Evolutionary conservation across 2,888 invertebrate species (phyloP).

Genomic region (Silvanus unidentatus): DNA sequence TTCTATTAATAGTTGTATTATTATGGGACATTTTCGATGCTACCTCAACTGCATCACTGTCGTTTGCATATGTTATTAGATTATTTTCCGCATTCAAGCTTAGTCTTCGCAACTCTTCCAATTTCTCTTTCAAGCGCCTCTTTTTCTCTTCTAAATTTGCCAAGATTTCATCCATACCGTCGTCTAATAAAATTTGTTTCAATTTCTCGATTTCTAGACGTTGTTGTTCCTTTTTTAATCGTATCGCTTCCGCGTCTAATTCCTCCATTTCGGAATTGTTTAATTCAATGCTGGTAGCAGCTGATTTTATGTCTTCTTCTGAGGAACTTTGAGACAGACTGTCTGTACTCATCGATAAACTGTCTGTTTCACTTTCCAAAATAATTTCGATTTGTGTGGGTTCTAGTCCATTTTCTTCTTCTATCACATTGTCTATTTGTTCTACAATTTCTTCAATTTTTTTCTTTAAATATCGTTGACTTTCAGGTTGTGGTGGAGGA

Average conservation of each 20-base stretch:
- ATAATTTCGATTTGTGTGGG: slow-evolving; percentile 22
- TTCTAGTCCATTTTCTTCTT: slow-evolving; percentile 16
- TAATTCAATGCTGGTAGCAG: slow-evolving; percentile 29
- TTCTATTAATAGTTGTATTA: slow-evolving; percentile 38
- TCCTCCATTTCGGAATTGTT: slow-evolving; percentile 34
- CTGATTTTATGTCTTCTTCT: slow-evolving; percentile 22
- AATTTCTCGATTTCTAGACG: slow-evolving; percentile 34
- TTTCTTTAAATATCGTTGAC: slow-evolving; percentile 26
- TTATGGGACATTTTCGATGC: slow-evolving; percentile 38
- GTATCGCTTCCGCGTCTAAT: slow-evolving; percentile 31
- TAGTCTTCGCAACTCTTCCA: slow-evolving; percentile 41
- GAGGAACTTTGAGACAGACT: slow-evolving; percentile 10
- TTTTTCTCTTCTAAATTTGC: slow-evolving; percentile 42
- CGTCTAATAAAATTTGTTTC: slow-evolving; percentile 34
- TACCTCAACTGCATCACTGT: slow-evolving; percentile 38
- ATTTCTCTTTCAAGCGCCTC: slow-evolving; percentile 35
- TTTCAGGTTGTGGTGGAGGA: slow-evolving; percentile 35
- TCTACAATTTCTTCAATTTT: slow-evolving; percentile 22
- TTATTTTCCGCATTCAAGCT: slow-evolving; percentile 36
- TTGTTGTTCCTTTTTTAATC: slow-evolving; percentile 34
- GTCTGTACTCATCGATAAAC: slow-evolving; percentile 9
- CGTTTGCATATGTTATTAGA: slow-evolving; percentile 39
- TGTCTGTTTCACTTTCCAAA: slow-evolving; percentile 17
- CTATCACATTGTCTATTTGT: background rate
- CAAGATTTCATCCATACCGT: slow-evolving; percentile 42